These are phyloP conservation scores for Crossaster papposus DNA, from an alignment of 53 echinoderm and acorn worm species.

Conservation along the genomic window DNA sequence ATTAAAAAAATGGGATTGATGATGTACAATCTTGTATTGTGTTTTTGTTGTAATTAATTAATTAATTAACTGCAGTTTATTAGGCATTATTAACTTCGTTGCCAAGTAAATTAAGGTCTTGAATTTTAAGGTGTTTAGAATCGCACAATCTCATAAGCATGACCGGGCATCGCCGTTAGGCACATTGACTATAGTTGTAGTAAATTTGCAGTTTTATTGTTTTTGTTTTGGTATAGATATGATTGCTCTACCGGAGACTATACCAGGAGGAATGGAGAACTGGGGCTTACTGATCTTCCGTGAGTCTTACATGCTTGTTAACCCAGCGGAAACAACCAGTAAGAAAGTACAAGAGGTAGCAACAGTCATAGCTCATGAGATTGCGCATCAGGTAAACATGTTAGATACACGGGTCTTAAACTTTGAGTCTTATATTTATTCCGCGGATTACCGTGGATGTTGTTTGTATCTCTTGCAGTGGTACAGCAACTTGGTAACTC, in stretches of 20 bases:
- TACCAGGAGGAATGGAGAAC: slow-evolving; percentile 91
- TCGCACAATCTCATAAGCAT: too few relatives aligned
- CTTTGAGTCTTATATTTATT: neutral
- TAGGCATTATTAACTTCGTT: too few relatives aligned
- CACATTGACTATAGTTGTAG: neutral
- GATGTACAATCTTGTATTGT: too few relatives aligned
- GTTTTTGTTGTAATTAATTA: too few relatives aligned
- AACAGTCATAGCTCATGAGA: slow-evolving; percentile 88
- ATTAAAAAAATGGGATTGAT: too few relatives aligned
- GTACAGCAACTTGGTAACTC: slow-evolving; percentile 95
- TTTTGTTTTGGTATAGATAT: slow-evolving; percentile 62
- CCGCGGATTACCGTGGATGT: too few relatives aligned
- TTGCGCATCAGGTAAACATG: slow-evolving; percentile 88
- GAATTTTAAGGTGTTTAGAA: too few relatives aligned
- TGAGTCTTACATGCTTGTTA: slow-evolving; percentile 72
- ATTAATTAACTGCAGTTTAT: too few relatives aligned
- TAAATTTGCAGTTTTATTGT: neutral
- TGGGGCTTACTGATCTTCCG: slow-evolving; percentile 90
- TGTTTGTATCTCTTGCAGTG: slow-evolving; percentile 67
- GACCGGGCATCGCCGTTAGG: too few relatives aligned
- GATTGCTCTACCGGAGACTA: slow-evolving; percentile 81
- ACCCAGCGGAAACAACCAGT: slow-evolving; percentile 64
- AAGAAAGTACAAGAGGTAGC: slow-evolving; percentile 55
- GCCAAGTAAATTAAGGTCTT: too few relatives aligned
- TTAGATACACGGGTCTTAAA: neutral